Conservation (phyloP, 2,888 invertebrate genomes). For the Pristionchus exspectatus region DNA sequence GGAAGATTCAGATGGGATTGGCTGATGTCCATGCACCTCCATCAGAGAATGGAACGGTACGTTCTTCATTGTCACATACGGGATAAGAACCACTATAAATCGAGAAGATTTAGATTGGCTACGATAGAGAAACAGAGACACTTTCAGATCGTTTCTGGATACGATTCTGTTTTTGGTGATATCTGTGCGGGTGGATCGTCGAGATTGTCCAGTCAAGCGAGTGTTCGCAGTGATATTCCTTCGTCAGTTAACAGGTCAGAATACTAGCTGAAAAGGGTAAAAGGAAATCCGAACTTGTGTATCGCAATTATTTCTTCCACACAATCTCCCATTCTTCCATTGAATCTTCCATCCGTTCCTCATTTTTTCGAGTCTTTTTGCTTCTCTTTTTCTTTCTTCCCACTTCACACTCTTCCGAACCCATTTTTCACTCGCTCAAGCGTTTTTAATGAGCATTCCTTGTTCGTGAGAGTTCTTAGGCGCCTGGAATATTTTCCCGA, state of each 20-base stretch:
- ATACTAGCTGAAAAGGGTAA: too few relatives aligned
- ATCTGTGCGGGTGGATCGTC: not conserved
- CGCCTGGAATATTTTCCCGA: not conserved
- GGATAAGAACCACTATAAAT: too few relatives aligned
- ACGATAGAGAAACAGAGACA: not conserved
- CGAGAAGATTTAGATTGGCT: not conserved
- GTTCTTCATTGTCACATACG: not conserved
- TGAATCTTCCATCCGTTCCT: constrained; percentile 1
- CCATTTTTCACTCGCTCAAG: not conserved
- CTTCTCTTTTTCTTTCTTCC: not conserved
- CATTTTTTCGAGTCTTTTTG: not conserved
- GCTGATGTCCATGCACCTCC: constrained; percentile 10
- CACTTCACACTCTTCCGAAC: constrained; percentile 37
- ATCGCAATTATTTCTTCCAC: not conserved
- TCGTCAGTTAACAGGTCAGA: constrained; percentile 53
- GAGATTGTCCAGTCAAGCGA: constrained; percentile 49
- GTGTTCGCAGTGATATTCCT: constrained; percentile 49
- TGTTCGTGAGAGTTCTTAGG: not conserved
- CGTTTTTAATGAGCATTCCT: not conserved
- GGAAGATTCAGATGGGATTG: constrained; percentile 51
- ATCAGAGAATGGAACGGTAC: constrained; percentile 32
- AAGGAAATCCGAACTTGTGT: too few relatives aligned
- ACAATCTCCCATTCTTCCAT: not conserved
- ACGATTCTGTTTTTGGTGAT: constrained; percentile 53
- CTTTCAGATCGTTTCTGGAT: constrained; percentile 41